A percentile compares a stretch with the other conserved stretches of the same genome.
Conservation (phyloP, 1,140 invertebrate species). For the Ruditapes philippinarum region DNA sequence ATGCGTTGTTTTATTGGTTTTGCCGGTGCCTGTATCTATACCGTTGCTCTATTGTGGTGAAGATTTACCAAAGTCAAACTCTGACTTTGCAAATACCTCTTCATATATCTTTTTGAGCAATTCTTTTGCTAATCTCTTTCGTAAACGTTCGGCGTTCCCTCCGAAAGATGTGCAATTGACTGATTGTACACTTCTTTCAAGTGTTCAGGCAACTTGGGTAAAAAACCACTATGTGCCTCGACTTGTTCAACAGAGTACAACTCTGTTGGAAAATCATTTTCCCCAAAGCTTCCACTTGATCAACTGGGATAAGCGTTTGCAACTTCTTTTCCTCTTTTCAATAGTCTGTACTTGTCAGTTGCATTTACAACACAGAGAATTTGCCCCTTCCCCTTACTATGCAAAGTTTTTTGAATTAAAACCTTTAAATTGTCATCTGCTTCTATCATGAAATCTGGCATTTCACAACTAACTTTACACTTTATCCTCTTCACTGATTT, state of each 20-base stretch:
- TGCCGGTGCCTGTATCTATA: constrained; percentile 66
- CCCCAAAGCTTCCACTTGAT: neutral
- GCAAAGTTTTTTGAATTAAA: neutral
- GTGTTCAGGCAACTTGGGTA: neutral
- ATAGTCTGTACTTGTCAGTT: neutral
- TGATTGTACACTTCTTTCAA: neutral
- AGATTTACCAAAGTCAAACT: constrained; percentile 66
- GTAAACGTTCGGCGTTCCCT: neutral
- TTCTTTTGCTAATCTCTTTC: constrained; percentile 4
- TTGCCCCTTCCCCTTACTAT: too few relatives aligned
- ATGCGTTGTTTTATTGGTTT: constrained; percentile 35
- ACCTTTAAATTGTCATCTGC: neutral
- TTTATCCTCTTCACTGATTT: neutral
- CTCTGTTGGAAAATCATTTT: too few relatives aligned
- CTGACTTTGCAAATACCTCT: constrained; percentile 69
- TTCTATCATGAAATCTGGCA: neutral
- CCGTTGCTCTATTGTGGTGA: constrained; percentile 48
- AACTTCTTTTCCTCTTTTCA: constrained; percentile 1
- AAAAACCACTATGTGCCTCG: neutral
- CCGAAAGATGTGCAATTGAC: neutral
- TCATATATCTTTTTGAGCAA: too few relatives aligned
- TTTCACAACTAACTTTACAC: neutral
- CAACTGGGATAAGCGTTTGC: neutral
- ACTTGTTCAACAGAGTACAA: neutral
- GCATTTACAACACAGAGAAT: constrained; percentile 11